Evolutionary conservation across 2,113 vertebrate genomes (phyloP), one percentile per base, ranked within the genome.

Genomic region (Rana temporaria): DNA sequence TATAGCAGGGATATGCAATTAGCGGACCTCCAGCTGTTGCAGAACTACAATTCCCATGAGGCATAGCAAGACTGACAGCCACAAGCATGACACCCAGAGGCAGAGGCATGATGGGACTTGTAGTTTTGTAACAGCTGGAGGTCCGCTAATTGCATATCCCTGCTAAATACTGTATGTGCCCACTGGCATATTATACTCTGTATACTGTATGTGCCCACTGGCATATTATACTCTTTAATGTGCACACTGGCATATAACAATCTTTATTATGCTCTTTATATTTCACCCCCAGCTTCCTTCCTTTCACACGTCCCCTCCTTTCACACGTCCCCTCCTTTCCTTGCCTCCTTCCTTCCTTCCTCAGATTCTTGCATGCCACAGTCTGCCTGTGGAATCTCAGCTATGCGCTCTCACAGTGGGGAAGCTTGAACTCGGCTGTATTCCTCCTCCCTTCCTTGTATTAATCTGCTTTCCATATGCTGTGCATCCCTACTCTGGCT

Each of bases 371-470:
- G 34, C 78, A 48, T 84, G 85, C 64, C 87, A 78, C 81, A 34
- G 81, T 84, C 86, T 80, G 84, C 84, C 85, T 85, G 76, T 82
- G 91, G 93, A 87, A 93, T 93, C 84, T 85, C 48, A 92, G 89
- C 78, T 90, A 92, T 92, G 90, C 79, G 85, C 89, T 88, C 87
- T 89, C 90, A 89, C 87, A 72, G 80, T 22, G 62, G 80, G 76
- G 80, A 38, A 22, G 26, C 52, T 26, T 69, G 60, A 66, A 73
- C 65, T 62, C 8, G 17, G 18, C 62, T 32, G 32, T 20, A 56
- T 56, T 53, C 70, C 70, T 65, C 19, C 20, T 24, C 48, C 70
- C 48, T 60, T 71, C 79, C 78, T 16, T 32, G 6, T 18, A 57
- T 14, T 69, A 56, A 82, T 57, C 62, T 67, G n/a, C 62, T 67